phyloP scores from a whole-genome alignment of 1,140 invertebrate genomes.

The Drosophila sproati region DNA sequence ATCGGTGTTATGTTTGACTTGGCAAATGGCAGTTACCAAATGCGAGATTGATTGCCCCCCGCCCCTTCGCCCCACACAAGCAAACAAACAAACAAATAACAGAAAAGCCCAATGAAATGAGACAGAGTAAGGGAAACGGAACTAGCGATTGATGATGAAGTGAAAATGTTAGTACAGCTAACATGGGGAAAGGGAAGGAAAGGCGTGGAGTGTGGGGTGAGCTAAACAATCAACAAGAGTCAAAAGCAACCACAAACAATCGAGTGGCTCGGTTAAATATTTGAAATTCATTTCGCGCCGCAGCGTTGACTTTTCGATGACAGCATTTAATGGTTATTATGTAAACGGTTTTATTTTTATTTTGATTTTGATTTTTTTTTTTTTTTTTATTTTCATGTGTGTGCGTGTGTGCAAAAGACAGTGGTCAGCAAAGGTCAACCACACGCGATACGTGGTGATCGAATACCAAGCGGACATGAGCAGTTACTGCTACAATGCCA shows the following conservation, averaged over 20 bases:
- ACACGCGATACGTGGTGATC: not conserved
- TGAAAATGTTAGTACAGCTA: no score
- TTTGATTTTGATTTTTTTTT: slow-evolving; percentile 22
- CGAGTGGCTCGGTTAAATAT: slow-evolving; percentile 57
- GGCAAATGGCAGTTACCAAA: slow-evolving; percentile 11
- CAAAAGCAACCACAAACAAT: slow-evolving; percentile 9
- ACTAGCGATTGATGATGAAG: not conserved
- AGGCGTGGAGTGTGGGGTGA: not conserved
- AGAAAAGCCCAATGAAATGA: not conserved
- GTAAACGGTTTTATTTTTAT: slow-evolving; percentile 56
- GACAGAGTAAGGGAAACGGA: slow-evolving; percentile 1
- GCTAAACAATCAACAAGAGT: slow-evolving; percentile 6
- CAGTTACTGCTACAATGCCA: not conserved
- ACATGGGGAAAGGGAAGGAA: no score
- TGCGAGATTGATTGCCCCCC: slow-evolving; percentile 2
- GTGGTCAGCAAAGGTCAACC: slow-evolving; percentile 27
- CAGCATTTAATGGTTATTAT: slow-evolving; percentile 77
- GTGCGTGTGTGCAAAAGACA: not conserved
- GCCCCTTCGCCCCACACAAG: no score
- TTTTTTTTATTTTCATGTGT: slow-evolving; percentile 4
- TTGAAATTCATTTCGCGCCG: slow-evolving; percentile 75
- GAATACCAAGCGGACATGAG: slow-evolving; percentile 3
- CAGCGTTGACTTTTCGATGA: slow-evolving; percentile 69
- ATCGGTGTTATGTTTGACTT: not conserved
- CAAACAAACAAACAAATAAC: slow-evolving; percentile 2